Evolutionary conservation across 2,888 invertebrate species (phyloP).

Genomic region (Cantharis nigra): DNA sequence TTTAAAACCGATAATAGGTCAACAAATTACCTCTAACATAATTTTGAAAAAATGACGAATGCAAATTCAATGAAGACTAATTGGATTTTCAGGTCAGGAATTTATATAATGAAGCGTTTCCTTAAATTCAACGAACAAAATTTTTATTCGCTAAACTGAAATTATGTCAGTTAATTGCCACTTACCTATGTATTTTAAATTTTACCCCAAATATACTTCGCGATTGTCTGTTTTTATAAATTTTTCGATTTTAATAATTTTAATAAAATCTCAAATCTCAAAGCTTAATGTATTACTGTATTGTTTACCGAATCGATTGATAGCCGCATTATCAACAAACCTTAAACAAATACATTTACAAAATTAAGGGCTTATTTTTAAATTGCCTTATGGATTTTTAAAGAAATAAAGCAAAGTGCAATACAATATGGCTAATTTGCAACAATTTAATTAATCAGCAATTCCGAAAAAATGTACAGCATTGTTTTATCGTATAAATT

Average conservation of each 20-base stretch:
- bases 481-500: not conserved
- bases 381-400: not conserved
- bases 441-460: not conserved
- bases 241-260: not conserved
- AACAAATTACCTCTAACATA: not conserved
- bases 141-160: not conserved
- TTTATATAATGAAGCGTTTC: not conserved
- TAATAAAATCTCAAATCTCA: not conserved
- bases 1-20: not conserved
- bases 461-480: not conserved
- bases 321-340: not conserved
- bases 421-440: not conserved
- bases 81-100: not conserved
- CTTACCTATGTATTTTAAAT: not conserved
- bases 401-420: not conserved
- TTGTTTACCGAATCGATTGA: not conserved
- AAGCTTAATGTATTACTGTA: not conserved
- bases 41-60: not conserved
- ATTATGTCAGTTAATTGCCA: not conserved
- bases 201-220: not conserved
- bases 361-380: not conserved
- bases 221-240: not conserved
- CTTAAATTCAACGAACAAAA: not conserved
- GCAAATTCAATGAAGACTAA: not conserved
- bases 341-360: not conserved